These are phyloP conservation scores for Tragopan temminckii DNA, from an alignment of 2,797 vertebrate genomes.

Conservation along the genomic window DNA sequence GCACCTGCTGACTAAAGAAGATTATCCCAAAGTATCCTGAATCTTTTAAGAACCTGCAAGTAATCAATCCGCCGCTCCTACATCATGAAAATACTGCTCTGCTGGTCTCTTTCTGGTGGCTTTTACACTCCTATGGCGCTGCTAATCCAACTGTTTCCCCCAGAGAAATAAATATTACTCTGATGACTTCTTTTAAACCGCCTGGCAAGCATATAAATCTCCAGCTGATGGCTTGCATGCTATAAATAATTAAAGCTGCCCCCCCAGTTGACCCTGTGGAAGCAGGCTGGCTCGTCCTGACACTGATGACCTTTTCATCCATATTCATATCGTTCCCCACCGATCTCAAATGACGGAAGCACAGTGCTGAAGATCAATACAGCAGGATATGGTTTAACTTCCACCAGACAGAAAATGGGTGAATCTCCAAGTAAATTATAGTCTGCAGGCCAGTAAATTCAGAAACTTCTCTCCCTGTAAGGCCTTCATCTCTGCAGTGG, in stretches of 20 bases:
- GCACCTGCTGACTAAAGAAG: conserved; percentile 33
- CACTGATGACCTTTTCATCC: conserved; percentile 10
- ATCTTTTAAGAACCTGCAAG: conserved; percentile 22
- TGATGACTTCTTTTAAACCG: conserved; percentile 24
- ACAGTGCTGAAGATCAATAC: neutral
- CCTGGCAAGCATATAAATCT: conserved; percentile 5
- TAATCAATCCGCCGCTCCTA: neutral
- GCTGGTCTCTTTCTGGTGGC: neutral
- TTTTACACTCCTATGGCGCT: neutral
- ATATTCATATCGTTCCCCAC: neutral
- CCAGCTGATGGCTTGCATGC: neutral
- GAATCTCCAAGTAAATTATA: conserved; percentile 26
- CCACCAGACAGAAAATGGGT: neutral
- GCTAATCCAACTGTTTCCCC: neutral
- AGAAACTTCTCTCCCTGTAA: neutral
- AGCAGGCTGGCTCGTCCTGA: neutral
- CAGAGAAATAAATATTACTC: conserved; percentile 28
- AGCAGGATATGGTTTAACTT: neutral
- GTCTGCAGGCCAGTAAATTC: neutral
- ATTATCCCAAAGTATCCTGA: conserved; percentile 8
- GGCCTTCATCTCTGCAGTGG: neutral
- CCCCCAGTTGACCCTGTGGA: neutral
- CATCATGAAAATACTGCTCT: neutral
- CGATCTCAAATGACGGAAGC: conserved; percentile 28
- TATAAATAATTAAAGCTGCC: conserved; percentile 40